Percentiles rank a stretch among this genome's conserved stretches.
Conservation (phyloP, 1,140 invertebrate genomes). For the Archivesica marissinica region DNA sequence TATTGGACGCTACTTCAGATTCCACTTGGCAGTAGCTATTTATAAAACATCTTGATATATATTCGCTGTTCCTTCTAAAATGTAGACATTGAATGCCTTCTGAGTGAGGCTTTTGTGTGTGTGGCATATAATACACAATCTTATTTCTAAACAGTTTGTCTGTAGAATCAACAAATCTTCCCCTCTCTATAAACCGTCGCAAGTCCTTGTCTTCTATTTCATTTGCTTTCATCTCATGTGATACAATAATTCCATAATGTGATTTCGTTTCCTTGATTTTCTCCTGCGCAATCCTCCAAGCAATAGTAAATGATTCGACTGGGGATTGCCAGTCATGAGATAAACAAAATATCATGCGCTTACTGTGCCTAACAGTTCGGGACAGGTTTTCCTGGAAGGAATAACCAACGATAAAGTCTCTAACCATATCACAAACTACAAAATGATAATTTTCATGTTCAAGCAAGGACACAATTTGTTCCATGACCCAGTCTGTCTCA, state of each 20-base stretch:
- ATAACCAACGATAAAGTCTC: conserved; percentile 71
- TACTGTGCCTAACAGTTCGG: conserved; percentile 66
- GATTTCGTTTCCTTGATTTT: conserved; percentile 69
- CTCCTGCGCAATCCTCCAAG: conserved; percentile 68
- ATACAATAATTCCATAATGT: conserved; percentile 67
- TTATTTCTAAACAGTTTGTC: conserved; percentile 66
- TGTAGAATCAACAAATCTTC: conserved; percentile 61
- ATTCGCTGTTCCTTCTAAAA: background rate
- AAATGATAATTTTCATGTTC: conserved; percentile 62
- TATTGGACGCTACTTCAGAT: background rate
- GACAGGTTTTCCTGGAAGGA: conserved; percentile 72
- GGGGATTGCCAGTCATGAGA: conserved; percentile 62
- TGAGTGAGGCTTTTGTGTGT: background rate
- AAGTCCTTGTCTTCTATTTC: conserved; percentile 65
- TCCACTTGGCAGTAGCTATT: conserved; percentile 2
- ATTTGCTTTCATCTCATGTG: conserved; percentile 56
- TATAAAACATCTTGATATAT: conserved; percentile 27
- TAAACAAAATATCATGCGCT: conserved; percentile 68
- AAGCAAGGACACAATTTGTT: conserved; percentile 65
- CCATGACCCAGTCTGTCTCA: conserved; percentile 69
- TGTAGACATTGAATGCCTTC: background rate
- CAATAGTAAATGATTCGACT: conserved; percentile 63
- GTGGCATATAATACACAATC: conserved; percentile 65
- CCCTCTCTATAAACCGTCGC: conserved; percentile 64
- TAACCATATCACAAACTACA: conserved; percentile 67